Evolutionary conservation across 2,888 invertebrate genomes (phyloP).

Genomic region (Yponomeuta evonymella): DNA sequence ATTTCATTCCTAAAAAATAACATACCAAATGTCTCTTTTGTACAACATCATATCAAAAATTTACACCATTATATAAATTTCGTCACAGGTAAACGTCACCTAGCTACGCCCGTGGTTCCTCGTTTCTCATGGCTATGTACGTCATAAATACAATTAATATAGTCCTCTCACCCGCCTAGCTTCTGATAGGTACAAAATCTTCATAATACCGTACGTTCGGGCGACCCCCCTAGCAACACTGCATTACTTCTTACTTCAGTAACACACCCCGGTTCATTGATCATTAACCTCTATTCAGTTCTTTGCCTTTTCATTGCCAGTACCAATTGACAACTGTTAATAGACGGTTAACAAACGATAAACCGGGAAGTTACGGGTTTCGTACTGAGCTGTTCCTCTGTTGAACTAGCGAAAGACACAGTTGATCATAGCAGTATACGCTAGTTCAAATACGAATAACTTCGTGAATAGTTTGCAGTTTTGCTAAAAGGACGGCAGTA

Average conservation of each 20-base stretch:
- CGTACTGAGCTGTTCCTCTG: too few species aligned
- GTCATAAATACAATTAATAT: slow-evolving; percentile 56
- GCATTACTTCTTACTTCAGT: neutral
- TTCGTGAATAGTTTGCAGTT: neutral
- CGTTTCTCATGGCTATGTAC: slow-evolving; percentile 48
- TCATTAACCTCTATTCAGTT: too few species aligned
- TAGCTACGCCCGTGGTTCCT: slow-evolving; percentile 57
- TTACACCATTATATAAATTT: slow-evolving; percentile 77
- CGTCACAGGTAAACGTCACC: slow-evolving; percentile 74
- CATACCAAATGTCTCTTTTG: slow-evolving; percentile 78
- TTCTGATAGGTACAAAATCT: slow-evolving; percentile 53
- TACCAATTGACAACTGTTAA: too few species aligned
- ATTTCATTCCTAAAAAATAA: slow-evolving; percentile 78
- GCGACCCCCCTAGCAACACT: slow-evolving; percentile 28
- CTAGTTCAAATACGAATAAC: too few species aligned
- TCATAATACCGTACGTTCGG: slow-evolving; percentile 36
- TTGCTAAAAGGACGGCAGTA: neutral
- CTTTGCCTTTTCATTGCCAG: too few species aligned
- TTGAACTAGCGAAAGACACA: too few species aligned
- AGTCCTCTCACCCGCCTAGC: slow-evolving; percentile 61
- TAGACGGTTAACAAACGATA: too few species aligned
- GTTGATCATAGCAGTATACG: too few species aligned
- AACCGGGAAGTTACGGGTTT: too few species aligned
- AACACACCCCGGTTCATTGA: too few species aligned
- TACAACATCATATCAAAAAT: slow-evolving; percentile 78